Conservation (phyloP, 64 coral and sea anemone genomes). For the Stichodactyla helianthus region DNA sequence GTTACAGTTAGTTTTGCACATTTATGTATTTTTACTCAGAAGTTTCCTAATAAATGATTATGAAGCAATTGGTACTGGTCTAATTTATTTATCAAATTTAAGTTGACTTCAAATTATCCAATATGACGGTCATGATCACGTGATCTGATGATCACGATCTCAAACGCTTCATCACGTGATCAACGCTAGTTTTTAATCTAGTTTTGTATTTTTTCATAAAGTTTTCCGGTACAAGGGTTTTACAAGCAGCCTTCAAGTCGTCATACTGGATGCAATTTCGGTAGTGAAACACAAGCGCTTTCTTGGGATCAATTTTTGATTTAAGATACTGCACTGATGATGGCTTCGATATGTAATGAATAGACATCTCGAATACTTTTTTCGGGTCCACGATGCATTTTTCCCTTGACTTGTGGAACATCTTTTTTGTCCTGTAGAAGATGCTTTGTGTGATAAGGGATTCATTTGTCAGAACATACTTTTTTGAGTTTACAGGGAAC, state of each 20-base stretch:
- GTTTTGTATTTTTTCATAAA: constrained; percentile 11
- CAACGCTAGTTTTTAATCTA: background rate
- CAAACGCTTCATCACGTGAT: background rate
- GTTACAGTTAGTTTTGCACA: background rate
- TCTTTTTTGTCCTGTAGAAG: constrained; percentile 1
- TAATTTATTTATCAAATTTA: background rate
- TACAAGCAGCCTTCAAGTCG: constrained; percentile 8
- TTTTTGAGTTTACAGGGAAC: background rate
- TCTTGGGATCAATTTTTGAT: background rate
- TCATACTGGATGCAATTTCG: background rate
- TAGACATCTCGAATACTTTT: constrained; percentile 6
- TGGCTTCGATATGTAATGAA: background rate
- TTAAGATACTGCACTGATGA: background rate
- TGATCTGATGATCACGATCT: background rate
- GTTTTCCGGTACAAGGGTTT: background rate
- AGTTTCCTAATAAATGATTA: background rate
- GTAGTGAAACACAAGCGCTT: constrained; percentile 14
- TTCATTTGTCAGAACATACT: background rate
- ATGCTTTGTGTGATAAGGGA: background rate
- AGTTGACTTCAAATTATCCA: background rate
- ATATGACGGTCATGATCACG: background rate
- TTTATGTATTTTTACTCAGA: background rate
- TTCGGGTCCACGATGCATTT: constrained; percentile 20
- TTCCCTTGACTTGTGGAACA: background rate
- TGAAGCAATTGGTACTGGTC: background rate